These are phyloP conservation scores for Panzeria rudis DNA, from an alignment of 2,888 invertebrate species.

Conservation along the genomic window DNA sequence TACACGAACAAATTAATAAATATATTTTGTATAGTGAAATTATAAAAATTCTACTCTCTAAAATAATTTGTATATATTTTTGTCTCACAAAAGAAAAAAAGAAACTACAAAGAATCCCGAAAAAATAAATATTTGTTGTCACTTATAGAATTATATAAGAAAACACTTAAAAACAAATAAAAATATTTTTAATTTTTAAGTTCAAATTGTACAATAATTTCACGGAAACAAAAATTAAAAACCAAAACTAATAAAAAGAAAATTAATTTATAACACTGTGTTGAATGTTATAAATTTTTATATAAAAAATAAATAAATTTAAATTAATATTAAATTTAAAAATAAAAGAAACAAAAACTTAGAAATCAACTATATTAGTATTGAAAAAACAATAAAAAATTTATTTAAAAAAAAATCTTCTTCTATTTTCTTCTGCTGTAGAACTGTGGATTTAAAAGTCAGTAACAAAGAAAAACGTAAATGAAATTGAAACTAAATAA, in stretches of 20 bases:
- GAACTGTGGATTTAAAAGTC: conserved; percentile 56
- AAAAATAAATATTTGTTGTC: conserved; percentile 72
- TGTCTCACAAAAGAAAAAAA: neutral
- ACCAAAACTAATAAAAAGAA: conserved; percentile 35
- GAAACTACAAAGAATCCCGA: neutral
- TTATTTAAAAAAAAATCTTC: conserved; percentile 38
- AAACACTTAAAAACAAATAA: conserved; percentile 51
- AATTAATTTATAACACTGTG: conserved; percentile 63
- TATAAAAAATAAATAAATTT: conserved; percentile 51
- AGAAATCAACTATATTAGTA: conserved; percentile 73
- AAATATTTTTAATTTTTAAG: conserved; percentile 74
- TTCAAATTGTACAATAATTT: conserved; percentile 81
- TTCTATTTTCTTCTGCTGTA: conserved; percentile 63
- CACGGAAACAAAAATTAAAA: conserved; percentile 48
- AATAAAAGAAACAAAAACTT: conserved; percentile 29
- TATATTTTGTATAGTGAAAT: conserved; percentile 72
- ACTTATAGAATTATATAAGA: conserved; percentile 54
- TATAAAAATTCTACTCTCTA: conserved; percentile 70
- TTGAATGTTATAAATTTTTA: conserved; percentile 72
- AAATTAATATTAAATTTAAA: conserved; percentile 60
- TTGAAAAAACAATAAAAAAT: conserved; percentile 61
- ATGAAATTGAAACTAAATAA: conserved; percentile 64
- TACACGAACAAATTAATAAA: conserved; percentile 48
- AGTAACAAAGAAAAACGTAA: conserved; percentile 42
- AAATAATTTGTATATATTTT: conserved; percentile 73